phyloP scores from a whole-genome alignment of 37 sponge, comb jelly and placozoan species.

The Aphrocallistes beatrix region DNA sequence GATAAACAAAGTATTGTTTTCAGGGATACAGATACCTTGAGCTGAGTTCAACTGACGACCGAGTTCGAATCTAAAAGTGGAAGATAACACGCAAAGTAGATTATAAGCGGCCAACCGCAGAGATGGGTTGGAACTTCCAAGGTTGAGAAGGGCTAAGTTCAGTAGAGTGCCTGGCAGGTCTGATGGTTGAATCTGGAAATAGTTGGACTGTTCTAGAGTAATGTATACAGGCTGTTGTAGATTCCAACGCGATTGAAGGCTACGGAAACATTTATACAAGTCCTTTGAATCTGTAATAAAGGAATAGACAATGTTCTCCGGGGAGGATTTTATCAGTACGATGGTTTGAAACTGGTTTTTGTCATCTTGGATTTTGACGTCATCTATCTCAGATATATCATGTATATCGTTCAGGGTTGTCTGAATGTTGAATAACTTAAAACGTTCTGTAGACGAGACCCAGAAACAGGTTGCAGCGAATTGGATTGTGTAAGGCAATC shows the following conservation, averaged over 20 bases:
- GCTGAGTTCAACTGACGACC: slow-evolving; percentile 1
- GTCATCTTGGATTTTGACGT: background rate
- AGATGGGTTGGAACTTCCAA: background rate
- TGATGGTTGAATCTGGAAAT: background rate
- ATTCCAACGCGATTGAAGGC: background rate
- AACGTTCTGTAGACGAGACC: background rate
- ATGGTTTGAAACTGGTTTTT: background rate
- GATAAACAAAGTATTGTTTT: background rate
- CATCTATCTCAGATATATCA: background rate
- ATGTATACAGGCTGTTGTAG: slow-evolving; percentile 3
- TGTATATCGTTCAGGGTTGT: slow-evolving; percentile 1
- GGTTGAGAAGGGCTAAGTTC: background rate
- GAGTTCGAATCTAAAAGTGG: background rate
- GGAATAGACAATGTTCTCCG: background rate
- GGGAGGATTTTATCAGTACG: background rate
- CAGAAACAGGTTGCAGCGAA: background rate
- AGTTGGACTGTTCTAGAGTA: background rate
- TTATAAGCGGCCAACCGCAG: background rate
- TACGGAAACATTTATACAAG: background rate
- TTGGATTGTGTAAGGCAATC: background rate
- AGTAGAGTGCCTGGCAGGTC: background rate
- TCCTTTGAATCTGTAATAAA: background rate
- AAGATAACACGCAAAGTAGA: background rate
- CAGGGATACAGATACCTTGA: background rate
- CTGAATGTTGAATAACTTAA: background rate